These are phyloP conservation scores for Trypoxylon attenuatum DNA, from an alignment of 2,888 invertebrate genomes.

Conservation along the genomic window DNA sequence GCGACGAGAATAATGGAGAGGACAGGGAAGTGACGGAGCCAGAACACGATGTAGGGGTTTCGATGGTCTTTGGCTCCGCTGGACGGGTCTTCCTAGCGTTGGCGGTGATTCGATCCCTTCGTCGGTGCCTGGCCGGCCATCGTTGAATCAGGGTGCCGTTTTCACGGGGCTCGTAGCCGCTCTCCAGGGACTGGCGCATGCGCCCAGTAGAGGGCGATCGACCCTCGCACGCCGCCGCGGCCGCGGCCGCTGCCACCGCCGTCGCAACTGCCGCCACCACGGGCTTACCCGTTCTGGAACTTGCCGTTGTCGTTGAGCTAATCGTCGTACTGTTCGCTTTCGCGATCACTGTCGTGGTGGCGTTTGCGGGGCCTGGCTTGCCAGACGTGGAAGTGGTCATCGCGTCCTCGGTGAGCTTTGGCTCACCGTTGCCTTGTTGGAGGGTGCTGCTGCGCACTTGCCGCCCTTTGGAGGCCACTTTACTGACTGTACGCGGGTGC, in stretches of 20 bases:
- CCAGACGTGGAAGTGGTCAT: background rate
- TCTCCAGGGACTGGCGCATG: constrained; percentile 75
- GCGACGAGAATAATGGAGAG: constrained; percentile 36
- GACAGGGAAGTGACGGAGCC: constrained; percentile 33
- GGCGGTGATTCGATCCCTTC: constrained; percentile 2
- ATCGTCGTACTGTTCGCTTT: background rate
- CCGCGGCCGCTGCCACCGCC: constrained; percentile 30
- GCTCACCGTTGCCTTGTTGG: constrained; percentile 5
- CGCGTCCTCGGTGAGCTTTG: constrained; percentile 35
- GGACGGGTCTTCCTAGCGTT: constrained; percentile 20
- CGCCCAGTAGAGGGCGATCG: constrained; percentile 70
- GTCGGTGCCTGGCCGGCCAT: constrained; percentile 39
- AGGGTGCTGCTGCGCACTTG: constrained; percentile 55
- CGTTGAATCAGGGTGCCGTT: constrained; percentile 73
- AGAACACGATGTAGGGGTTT: constrained; percentile 18
- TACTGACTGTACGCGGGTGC: constrained; percentile 42
- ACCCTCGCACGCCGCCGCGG: constrained; percentile 54
- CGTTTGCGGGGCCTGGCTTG: constrained; percentile 64
- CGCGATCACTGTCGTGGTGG: background rate
- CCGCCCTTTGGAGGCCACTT: constrained; percentile 49
- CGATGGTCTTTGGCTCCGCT: constrained; percentile 1
- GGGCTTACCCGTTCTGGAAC: constrained; percentile 7
- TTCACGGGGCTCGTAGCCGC: constrained; percentile 64
- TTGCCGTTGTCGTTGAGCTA: constrained; percentile 7
- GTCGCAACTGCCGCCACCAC: constrained; percentile 10